These are phyloP conservation scores for Ormyrus rosae DNA, from an alignment of 2,888 invertebrate genomes.

Conservation along the genomic window DNA sequence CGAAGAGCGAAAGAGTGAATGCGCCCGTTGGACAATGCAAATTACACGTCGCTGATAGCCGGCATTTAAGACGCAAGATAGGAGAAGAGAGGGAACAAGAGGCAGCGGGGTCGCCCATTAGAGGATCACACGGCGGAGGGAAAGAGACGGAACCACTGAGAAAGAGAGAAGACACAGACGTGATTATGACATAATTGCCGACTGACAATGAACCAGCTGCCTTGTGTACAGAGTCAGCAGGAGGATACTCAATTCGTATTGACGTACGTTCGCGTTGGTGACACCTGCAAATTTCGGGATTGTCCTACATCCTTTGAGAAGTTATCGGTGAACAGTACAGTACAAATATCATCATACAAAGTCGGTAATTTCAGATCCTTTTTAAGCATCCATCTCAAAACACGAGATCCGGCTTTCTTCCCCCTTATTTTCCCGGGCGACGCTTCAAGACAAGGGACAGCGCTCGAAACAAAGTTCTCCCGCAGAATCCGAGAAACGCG, in stretches of 20 bases:
- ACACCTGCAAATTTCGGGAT: too few species aligned
- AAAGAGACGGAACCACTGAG: not conserved
- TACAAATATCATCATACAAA: too few species aligned
- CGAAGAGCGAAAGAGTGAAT: conserved; percentile 16
- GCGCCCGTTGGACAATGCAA: conserved; percentile 51
- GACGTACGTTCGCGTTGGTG: too few species aligned
- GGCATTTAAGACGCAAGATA: conserved; percentile 47
- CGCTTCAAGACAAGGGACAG: conserved; percentile 19
- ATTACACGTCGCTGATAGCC: conserved; percentile 49
- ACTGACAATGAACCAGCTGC: conserved; percentile 20
- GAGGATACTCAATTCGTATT: too few species aligned
- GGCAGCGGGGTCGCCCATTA: conserved; percentile 24
- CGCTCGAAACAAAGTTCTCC: conserved; percentile 27
- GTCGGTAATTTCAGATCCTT: too few species aligned
- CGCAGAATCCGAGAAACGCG: conserved; percentile 52
- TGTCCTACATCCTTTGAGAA: too few species aligned
- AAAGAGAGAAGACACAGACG: not conserved
- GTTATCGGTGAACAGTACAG: too few species aligned
- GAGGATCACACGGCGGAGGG: conserved; percentile 12
- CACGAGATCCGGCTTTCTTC: not conserved
- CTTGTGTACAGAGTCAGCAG: too few species aligned
- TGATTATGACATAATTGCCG: conserved; percentile 45
- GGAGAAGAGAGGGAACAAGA: conserved; percentile 10
- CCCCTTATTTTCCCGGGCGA: not conserved
- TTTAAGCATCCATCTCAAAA: too few species aligned